Evolutionary conservation across 2,113 vertebrate genomes (phyloP).

Genomic region (Nothocercus julius): DNA sequence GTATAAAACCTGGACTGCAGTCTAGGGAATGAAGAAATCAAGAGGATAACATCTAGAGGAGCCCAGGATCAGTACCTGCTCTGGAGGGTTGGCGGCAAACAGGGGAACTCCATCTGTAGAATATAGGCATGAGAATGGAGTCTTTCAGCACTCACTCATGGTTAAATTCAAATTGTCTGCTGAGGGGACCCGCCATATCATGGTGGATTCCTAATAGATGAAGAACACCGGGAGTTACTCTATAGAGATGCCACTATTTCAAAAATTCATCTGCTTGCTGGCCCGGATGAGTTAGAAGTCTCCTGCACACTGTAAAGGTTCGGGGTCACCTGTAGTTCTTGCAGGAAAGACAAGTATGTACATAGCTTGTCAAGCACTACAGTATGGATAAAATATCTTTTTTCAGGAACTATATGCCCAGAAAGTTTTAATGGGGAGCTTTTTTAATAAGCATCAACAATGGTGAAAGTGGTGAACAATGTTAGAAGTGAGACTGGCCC

Average conservation of each 20-base stretch:
- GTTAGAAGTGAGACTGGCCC: not conserved
- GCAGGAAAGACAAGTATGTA: not conserved
- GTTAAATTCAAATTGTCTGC: slow-evolving; percentile 50
- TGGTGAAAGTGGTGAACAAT: not conserved
- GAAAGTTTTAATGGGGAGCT: not conserved
- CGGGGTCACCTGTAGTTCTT: not conserved
- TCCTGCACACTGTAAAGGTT: not conserved
- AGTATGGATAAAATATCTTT: not conserved
- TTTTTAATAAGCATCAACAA: not conserved
- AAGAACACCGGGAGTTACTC: slow-evolving; percentile 48
- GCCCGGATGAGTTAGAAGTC: not conserved
- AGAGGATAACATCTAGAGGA: slow-evolving; percentile 27
- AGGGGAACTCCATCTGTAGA: slow-evolving; percentile 44
- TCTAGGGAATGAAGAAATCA: slow-evolving; percentile 3
- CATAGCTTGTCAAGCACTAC: not conserved
- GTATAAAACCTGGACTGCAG: not conserved
- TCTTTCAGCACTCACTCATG: slow-evolving; percentile 38
- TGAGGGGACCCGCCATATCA: slow-evolving; percentile 29
- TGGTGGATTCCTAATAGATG: slow-evolving; percentile 45
- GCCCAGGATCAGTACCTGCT: slow-evolving; percentile 43
- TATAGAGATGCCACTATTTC: slow-evolving; percentile 35
- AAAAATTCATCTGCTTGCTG: slow-evolving; percentile 23
- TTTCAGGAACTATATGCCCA: not conserved
- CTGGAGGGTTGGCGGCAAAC: slow-evolving; percentile 41
- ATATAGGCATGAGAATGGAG: slow-evolving; percentile 29